phyloP scores from a whole-genome alignment of 2,888 invertebrate species.

The Epicampocera succincta region DNA sequence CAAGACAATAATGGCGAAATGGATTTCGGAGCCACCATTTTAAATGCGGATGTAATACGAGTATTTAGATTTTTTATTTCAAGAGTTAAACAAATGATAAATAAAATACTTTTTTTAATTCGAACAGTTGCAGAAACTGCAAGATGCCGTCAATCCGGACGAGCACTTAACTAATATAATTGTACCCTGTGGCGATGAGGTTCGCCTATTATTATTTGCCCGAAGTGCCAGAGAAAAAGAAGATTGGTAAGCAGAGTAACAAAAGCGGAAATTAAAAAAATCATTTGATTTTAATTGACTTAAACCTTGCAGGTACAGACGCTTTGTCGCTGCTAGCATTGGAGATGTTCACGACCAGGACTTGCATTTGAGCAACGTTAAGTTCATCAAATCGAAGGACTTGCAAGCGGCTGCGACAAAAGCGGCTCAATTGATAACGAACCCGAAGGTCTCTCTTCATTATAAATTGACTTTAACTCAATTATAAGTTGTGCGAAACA shows the following conservation, averaged over 20 bases:
- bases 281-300: neutral
- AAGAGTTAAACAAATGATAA: neutral
- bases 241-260: constrained; percentile 75
- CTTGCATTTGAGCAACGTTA: constrained; percentile 77
- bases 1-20: constrained; percentile 65
- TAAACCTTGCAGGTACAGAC: constrained; percentile 75
- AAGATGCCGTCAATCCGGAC: constrained; percentile 75
- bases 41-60: constrained; percentile 78
- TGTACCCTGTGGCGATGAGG: constrained; percentile 81
- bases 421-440: constrained; percentile 74
- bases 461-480: no score
- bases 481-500: no score
- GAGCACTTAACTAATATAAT: constrained; percentile 73
- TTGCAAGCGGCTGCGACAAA: constrained; percentile 77
- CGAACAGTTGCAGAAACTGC: constrained; percentile 76
- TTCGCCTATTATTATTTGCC: constrained; percentile 78
- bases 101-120: neutral
- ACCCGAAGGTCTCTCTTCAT: constrained; percentile 59
- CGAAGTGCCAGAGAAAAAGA: constrained; percentile 81
- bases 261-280: neutral
- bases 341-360: constrained; percentile 79
- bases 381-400: constrained; percentile 77
- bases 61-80: neutral
- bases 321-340: constrained; percentile 78
- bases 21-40: constrained; percentile 78